Conservation (phyloP, 1,140 invertebrate genomes). For the Rhizoglyphus robini region DNA sequence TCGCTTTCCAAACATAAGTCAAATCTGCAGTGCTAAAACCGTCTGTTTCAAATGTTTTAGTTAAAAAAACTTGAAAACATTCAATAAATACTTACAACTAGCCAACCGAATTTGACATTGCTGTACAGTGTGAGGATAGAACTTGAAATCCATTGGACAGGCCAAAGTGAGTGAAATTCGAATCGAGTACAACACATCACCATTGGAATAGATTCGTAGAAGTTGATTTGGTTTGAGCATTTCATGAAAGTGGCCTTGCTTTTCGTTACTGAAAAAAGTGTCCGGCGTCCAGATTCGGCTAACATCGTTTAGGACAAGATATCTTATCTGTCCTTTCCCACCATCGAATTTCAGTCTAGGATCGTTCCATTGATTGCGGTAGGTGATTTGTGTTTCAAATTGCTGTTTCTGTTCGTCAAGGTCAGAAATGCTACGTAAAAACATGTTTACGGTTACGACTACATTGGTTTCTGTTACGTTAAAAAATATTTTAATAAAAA, state of each 20-base stretch:
- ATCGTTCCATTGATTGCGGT: conserved; percentile 22
- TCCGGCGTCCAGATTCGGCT: conserved; percentile 9
- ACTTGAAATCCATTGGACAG: conserved; percentile 5
- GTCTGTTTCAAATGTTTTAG: neutral
- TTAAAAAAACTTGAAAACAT: neutral
- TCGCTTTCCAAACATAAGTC: neutral
- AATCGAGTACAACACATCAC: conserved; percentile 2
- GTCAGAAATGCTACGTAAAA: neutral
- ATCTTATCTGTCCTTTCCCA: neutral
- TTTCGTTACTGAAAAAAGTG: neutral
- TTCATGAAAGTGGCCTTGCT: neutral
- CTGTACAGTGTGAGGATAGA: neutral
- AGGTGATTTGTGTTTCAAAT: conserved; percentile 19
- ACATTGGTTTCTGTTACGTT: too few relatives aligned
- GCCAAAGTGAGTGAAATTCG: neutral
- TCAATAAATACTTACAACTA: neutral
- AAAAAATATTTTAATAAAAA: too few relatives aligned
- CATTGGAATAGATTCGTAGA: neutral
- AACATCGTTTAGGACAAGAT: neutral
- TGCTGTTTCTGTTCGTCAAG: neutral
- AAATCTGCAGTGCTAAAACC: neutral
- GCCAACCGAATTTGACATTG: conserved; percentile 1
- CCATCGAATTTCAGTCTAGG: neutral
- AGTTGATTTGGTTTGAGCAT: neutral
- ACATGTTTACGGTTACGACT: too few relatives aligned